A percentile compares a stretch with the other conserved stretches of the same genome.
phyloP scores from a whole-genome alignment of 2,113 vertebrate genomes.

The Cynoglossus semilaevis region DNA sequence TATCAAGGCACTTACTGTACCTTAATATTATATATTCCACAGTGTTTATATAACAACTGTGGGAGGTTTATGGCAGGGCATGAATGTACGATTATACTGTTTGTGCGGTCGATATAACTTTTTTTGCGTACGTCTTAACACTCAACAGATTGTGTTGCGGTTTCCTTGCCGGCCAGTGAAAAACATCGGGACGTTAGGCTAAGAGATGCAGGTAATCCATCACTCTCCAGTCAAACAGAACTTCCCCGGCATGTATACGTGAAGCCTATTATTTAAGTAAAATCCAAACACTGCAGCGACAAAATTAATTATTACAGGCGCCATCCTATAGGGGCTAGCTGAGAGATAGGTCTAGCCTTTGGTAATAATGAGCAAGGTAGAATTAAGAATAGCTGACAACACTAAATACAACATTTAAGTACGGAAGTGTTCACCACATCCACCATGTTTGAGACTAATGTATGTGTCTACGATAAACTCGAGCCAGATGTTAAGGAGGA shows the following conservation, averaged over 20 bases:
- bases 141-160: not conserved
- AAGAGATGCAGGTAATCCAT: not conserved
- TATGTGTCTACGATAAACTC: conserved; percentile 48
- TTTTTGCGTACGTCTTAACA: not conserved
- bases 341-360: not conserved
- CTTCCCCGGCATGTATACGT: not conserved
- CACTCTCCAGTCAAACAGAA: not conserved
- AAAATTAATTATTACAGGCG: not conserved
- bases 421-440: conserved; percentile 43
- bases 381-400: not conserved
- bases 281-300: not conserved
- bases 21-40: too few relatives aligned
- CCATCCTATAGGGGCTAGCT: not conserved
- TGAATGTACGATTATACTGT: too few relatives aligned
- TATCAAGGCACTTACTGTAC: too few relatives aligned
- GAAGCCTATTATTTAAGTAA: not conserved
- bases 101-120: too few relatives aligned
- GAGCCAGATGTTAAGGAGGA: conserved; percentile 57
- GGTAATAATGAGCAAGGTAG: not conserved
- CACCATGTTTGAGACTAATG: conserved; percentile 27
- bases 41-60: too few relatives aligned
- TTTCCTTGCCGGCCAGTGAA: not conserved
- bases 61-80: too few relatives aligned
- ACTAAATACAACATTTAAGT: conserved; percentile 53
- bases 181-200: not conserved